Conservation (phyloP, 2,888 invertebrate species). For the Sphaeridia pumilis region DNA sequence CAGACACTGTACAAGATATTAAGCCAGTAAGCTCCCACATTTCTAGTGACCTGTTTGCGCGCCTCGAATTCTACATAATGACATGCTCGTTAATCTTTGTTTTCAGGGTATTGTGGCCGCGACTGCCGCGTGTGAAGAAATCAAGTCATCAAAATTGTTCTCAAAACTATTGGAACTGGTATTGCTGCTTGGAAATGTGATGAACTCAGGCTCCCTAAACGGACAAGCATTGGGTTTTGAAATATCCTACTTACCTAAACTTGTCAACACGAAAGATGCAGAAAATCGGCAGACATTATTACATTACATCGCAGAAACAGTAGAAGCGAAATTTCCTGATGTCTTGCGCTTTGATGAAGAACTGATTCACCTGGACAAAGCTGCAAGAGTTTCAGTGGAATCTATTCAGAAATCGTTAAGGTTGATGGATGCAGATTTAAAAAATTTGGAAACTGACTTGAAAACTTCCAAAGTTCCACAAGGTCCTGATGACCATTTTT, state of each 20-base stretch:
- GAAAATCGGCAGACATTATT: conserved; percentile 86
- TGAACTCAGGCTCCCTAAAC: conserved; percentile 91
- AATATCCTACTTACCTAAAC: conserved; percentile 86
- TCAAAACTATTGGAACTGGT: conserved; percentile 78
- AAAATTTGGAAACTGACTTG: conserved; percentile 80
- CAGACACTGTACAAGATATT: conserved; percentile 72
- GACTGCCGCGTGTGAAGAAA: conserved; percentile 90
- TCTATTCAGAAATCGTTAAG: conserved; percentile 64
- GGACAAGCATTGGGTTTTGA: conserved; percentile 93
- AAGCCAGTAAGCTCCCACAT: conserved; percentile 57
- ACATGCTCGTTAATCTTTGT: not conserved
- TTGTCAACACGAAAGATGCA: conserved; percentile 79
- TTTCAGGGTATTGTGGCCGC: conserved; percentile 79
- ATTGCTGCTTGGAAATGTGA: conserved; percentile 83
- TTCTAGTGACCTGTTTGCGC: no score
- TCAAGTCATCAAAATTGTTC: conserved; percentile 78
- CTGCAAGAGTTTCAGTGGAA: conserved; percentile 73
- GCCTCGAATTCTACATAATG: not conserved
- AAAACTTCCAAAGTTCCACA: conserved; percentile 70
- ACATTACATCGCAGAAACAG: conserved; percentile 78
- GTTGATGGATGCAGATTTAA: conserved; percentile 76
- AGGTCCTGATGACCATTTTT: conserved; percentile 65
- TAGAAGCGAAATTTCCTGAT: conserved; percentile 80
- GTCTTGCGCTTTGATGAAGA: conserved; percentile 72
- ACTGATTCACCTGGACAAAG: conserved; percentile 77